Evolutionary conservation across 2,113 vertebrate species (phyloP).

Genomic region (Naja naja): DNA sequence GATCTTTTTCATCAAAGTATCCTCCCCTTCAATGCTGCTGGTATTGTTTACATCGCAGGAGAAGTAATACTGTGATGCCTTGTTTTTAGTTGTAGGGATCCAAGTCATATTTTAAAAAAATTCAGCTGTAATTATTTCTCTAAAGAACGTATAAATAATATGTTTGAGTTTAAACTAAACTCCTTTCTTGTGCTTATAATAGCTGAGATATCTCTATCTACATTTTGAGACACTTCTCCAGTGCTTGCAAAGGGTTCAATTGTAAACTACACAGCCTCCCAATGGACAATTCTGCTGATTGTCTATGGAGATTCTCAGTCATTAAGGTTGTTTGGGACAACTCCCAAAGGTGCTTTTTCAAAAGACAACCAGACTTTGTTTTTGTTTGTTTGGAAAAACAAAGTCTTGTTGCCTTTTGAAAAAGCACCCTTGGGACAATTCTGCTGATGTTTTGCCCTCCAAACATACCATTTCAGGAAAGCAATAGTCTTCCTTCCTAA

Average conservation of each 20-base stretch:
- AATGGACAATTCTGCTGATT: not conserved
- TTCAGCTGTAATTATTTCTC: not conserved
- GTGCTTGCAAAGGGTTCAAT: not conserved
- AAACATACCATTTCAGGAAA: not conserved
- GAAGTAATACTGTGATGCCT: not conserved
- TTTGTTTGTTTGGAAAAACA: not conserved
- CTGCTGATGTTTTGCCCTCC: not conserved
- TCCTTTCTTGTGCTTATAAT: not conserved
- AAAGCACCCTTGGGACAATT: not conserved
- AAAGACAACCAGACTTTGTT: not conserved
- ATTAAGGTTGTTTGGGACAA: not conserved
- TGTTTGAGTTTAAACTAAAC: not conserved
- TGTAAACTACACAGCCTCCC: not conserved
- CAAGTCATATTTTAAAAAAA: not conserved
- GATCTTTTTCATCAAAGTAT: not conserved
- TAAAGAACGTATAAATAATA: not conserved
- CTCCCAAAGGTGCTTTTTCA: not conserved
- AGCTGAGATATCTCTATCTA: not conserved
- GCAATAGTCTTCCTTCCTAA: not conserved
- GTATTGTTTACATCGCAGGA: not conserved
- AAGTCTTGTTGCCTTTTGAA: no score
- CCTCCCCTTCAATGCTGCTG: fast-evolving
- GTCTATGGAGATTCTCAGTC: not conserved
- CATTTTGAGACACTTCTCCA: not conserved
- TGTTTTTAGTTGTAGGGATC: fast-evolving